Conservation (phyloP, 2,888 invertebrate species). For the Neoascia interrupta region DNA sequence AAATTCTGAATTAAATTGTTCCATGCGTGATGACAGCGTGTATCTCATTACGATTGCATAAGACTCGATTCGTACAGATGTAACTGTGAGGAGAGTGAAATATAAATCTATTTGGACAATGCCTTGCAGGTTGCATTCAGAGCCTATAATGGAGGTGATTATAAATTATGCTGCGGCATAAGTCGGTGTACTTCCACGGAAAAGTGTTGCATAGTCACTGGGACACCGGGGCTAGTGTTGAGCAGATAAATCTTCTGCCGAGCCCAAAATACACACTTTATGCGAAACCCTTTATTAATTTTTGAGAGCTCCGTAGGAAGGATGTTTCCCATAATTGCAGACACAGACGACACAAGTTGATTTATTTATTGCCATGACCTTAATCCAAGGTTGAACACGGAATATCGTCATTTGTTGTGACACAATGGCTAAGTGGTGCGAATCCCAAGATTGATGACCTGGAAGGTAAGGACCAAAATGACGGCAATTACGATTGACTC, state of each 20-base stretch:
- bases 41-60: constrained; percentile 16
- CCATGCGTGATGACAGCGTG: neutral
- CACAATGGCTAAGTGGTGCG: constrained; percentile 22
- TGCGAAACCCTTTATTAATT: neutral
- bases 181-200: constrained; percentile 1
- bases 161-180: constrained; percentile 9
- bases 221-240: too few relatives aligned
- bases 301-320: neutral
- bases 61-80: neutral
- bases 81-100: neutral
- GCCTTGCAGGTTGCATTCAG: too few relatives aligned
- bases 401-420: constrained; percentile 22
- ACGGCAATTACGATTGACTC: too few relatives aligned
- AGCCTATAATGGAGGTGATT: too few relatives aligned
- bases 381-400: constrained; percentile 10
- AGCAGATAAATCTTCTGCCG: constrained; percentile 22
- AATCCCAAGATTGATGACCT: constrained; percentile 1
- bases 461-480: too few relatives aligned
- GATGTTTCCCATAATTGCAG: constrained; percentile 18
- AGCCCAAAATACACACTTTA: neutral
- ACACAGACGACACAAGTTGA: constrained; percentile 6
- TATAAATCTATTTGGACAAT: too few relatives aligned
- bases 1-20: constrained; percentile 24
- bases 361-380: constrained; percentile 25
- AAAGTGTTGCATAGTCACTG: too few relatives aligned